A percentile compares a stretch with the other conserved stretches of the same genome.
Evolutionary conservation across 23 tunicate species (phyloP).

Genomic region (Styela clava): DNA sequence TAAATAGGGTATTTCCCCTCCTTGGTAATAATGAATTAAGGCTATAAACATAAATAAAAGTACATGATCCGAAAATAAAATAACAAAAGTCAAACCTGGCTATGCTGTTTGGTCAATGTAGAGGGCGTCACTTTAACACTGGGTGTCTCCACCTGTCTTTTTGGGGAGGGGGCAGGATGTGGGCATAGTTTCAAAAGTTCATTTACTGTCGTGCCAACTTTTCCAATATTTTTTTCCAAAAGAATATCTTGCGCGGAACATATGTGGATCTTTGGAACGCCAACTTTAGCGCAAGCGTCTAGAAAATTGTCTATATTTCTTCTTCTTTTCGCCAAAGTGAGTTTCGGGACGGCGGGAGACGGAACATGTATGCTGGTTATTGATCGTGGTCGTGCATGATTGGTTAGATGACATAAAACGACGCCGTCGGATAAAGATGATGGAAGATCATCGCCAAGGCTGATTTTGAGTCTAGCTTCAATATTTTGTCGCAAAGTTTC

Average conservation of each 20-base stretch:
- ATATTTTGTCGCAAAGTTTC: conserved; percentile 61
- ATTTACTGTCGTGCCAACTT: conserved; percentile 30
- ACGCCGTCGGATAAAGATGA: conserved; percentile 86
- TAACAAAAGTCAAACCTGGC: conserved; percentile 17
- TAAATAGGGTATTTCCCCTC: too few species aligned
- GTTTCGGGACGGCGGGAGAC: conserved; percentile 94
- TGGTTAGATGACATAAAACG: conserved; percentile 77
- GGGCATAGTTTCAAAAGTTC: conserved; percentile 35
- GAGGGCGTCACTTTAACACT: conserved; percentile 27
- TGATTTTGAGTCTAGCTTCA: conserved; percentile 59
- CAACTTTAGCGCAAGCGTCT: conserved; percentile 68
- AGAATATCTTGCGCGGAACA: conserved; percentile 67
- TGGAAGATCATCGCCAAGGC: conserved; percentile 63
- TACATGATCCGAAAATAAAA: too few species aligned
- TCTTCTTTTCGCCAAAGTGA: conserved; percentile 60
- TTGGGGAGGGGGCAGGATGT: conserved; percentile 9
- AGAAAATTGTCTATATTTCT: conserved; percentile 88
- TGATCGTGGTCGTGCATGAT: conserved; percentile 78
- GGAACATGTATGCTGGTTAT: conserved; percentile 83
- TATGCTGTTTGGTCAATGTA: conserved; percentile 10
- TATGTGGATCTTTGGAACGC: conserved; percentile 37
- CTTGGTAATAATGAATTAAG: too few species aligned
- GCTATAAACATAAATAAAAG: too few species aligned
- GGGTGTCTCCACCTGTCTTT: conserved; percentile 17
- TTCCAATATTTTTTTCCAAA: conserved; percentile 45